These are phyloP conservation scores for Peromyscus aztecus DNA, from an alignment of 2,797 vertebrate genomes.

Conservation along the genomic window DNA sequence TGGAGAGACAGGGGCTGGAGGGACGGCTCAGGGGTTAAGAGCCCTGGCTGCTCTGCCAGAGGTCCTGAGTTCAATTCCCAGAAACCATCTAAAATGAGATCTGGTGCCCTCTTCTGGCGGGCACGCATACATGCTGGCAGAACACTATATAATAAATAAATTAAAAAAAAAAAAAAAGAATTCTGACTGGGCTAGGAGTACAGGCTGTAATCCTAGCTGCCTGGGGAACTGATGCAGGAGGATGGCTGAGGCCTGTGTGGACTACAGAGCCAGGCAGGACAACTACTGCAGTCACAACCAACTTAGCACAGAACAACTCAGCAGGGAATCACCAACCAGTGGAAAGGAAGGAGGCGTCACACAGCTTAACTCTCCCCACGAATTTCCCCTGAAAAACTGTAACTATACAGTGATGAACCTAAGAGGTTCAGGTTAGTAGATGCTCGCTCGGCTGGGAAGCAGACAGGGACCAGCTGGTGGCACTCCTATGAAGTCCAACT, in stretches of 20 bases:
- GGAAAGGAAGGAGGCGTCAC: not conserved
- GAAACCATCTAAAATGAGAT: not conserved
- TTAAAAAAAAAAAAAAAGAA: not conserved
- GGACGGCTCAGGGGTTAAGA: not conserved
- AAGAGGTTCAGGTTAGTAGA: not conserved
- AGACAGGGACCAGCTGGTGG: too few species aligned
- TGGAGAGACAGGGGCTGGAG: not conserved
- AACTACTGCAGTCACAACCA: not conserved
- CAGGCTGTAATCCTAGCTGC: not conserved
- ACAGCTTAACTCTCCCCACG: not conserved
- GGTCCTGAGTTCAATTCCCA: not conserved
- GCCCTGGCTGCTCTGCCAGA: not conserved
- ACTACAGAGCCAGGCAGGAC: not conserved
- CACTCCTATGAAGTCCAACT: not conserved
- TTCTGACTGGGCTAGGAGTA: not conserved
- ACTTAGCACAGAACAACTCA: not conserved
- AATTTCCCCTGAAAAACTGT: not conserved
- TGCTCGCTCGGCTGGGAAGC: not conserved
- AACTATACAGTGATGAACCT: not conserved
- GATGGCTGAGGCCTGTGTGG: not conserved
- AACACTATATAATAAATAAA: not conserved
- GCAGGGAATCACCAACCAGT: not conserved
- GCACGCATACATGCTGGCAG: not conserved
- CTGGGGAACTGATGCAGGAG: not conserved
- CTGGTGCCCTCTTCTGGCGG: not conserved